Evolutionary conservation across 2,113 vertebrate genomes (phyloP).

Genomic region (Hiodon alosoides): DNA sequence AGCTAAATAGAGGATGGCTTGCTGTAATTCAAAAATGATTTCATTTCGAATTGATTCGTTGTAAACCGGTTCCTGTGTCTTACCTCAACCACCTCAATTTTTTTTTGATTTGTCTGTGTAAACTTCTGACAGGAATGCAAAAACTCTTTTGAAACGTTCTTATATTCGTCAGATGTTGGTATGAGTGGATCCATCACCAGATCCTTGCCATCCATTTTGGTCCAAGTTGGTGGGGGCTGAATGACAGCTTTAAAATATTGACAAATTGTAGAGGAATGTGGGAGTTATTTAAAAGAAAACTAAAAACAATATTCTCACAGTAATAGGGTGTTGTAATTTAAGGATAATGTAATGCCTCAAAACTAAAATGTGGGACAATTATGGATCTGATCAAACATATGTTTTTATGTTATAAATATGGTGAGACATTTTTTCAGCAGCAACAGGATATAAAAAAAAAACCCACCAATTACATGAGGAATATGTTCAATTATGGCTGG

Average conservation of each 20-base stretch:
- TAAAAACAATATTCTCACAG: too few species aligned
- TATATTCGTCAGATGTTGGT: constrained; percentile 35
- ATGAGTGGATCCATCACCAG: constrained; percentile 25
- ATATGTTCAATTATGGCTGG: too few species aligned
- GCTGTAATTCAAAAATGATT: background rate
- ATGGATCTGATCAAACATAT: too few species aligned
- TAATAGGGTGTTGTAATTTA: too few species aligned
- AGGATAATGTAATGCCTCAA: too few species aligned
- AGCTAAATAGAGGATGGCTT: too few species aligned
- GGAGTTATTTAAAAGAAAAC: background rate
- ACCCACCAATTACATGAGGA: too few species aligned
- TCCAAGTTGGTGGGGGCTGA: constrained; percentile 43
- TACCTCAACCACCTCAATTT: constrained; percentile 42
- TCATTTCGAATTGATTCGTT: background rate
- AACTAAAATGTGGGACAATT: too few species aligned
- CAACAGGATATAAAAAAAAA: too few species aligned
- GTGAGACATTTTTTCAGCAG: too few species aligned
- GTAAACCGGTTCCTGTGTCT: background rate
- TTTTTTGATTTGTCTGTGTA: background rate
- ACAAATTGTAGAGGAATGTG: background rate
- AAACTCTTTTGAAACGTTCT: constrained; percentile 36
- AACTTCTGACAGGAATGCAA: constrained; percentile 18
- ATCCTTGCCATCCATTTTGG: constrained; percentile 34
- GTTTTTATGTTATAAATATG: too few species aligned
- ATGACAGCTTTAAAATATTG: constrained; percentile 39